These are phyloP conservation scores for Patella depressa DNA, from an alignment of 2,888 invertebrate genomes.

Conservation along the genomic window DNA sequence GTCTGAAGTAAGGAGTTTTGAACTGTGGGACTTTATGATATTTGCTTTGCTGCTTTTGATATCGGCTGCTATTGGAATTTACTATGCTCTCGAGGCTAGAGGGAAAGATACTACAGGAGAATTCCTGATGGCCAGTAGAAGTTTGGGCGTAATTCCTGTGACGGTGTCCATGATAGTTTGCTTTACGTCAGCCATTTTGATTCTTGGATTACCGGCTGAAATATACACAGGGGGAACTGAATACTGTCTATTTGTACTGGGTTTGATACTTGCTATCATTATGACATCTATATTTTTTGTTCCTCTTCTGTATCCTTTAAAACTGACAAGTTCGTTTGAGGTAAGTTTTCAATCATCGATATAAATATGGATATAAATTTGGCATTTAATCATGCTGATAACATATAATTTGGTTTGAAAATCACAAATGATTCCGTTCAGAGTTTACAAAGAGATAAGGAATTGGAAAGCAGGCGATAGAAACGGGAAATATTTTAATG, in stretches of 20 bases:
- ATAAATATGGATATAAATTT: background rate
- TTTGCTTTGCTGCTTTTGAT: too few relatives aligned
- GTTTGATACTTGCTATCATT: constrained; percentile 46
- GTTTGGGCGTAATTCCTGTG: constrained; percentile 60
- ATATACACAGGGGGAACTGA: constrained; percentile 62
- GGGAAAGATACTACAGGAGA: constrained; percentile 50
- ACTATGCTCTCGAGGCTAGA: constrained; percentile 34
- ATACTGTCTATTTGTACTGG: constrained; percentile 47
- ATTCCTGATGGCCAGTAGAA: constrained; percentile 61
- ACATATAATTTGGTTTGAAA: background rate
- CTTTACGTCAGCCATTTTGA: constrained; percentile 67
- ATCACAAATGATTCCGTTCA: too few relatives aligned
- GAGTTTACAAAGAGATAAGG: too few relatives aligned
- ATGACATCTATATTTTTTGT: constrained; percentile 48
- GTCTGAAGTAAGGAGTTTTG: too few relatives aligned
- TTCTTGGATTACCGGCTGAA: constrained; percentile 64
- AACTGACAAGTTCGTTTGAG: constrained; percentile 56
- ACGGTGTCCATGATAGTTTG: constrained; percentile 63
- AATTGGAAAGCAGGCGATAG: too few relatives aligned
- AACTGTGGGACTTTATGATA: too few relatives aligned
- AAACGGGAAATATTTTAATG: too few relatives aligned
- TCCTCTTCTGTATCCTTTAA: constrained; percentile 51
- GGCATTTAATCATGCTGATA: constrained; percentile 13
- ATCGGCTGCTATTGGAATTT: too few relatives aligned
- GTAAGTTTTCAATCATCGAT: constrained; percentile 32